Evolutionary conservation across 2,888 invertebrate species (phyloP).

Genomic region (Osedax fenrisi): DNA sequence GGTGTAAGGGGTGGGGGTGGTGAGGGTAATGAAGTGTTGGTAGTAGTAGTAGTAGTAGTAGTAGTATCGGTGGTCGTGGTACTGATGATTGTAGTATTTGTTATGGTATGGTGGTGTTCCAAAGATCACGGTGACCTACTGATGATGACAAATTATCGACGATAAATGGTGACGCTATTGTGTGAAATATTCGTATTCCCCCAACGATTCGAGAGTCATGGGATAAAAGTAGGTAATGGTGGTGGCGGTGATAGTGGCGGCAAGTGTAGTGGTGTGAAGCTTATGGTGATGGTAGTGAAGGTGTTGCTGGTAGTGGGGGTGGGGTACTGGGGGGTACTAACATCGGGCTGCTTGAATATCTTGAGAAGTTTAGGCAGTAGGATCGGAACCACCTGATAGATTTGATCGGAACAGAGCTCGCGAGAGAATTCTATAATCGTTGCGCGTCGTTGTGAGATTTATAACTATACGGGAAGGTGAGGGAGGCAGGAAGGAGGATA

Average conservation of each 20-base stretch:
- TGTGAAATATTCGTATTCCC: too few species aligned
- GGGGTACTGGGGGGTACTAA: conserved; percentile 39
- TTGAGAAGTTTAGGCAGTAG: conserved; percentile 62
- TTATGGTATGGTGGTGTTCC: not conserved
- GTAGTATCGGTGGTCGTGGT: too few species aligned
- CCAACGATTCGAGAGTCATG: too few species aligned
- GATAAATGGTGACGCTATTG: too few species aligned
- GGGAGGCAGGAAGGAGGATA: too few species aligned
- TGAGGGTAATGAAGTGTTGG: too few species aligned
- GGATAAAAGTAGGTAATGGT: too few species aligned
- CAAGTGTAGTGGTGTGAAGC: not conserved
- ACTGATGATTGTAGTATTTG: too few species aligned
- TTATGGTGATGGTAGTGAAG: not conserved
- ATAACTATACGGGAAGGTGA: too few species aligned
- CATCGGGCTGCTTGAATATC: conserved; percentile 58
- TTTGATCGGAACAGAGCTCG: conserved; percentile 59
- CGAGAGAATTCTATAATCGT: conserved; percentile 56
- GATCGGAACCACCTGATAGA: conserved; percentile 60
- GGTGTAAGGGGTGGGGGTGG: not conserved
- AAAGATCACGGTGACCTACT: too few species aligned
- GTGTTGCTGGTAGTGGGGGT: not conserved
- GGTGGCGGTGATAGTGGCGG: not conserved
- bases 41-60: too few species aligned
- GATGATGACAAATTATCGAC: too few species aligned
- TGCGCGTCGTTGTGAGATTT: not conserved